Percentiles rank a stretch among this genome's conserved stretches.
Conservation (phyloP, 2,797 vertebrate species). For the Petrocephalus sullivani region DNA sequence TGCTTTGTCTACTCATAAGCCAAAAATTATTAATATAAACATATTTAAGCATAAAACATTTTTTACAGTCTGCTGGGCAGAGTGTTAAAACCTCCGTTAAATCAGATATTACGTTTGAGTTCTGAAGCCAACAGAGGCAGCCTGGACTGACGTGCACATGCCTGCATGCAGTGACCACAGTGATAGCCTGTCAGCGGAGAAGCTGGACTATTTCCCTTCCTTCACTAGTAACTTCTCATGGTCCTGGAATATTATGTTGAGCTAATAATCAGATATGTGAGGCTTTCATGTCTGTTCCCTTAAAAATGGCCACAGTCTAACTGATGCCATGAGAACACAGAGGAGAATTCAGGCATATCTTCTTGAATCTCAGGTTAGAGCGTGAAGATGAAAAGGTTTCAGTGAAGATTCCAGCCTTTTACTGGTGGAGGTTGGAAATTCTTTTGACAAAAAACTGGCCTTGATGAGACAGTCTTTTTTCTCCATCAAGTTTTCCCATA, state of each 20-base stretch:
- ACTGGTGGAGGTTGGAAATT: background rate
- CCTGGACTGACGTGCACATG: background rate
- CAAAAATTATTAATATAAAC: conserved; percentile 6
- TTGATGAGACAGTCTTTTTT: background rate
- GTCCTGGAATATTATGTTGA: background rate
- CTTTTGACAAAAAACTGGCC: conserved; percentile 12
- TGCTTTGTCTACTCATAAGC: conserved; percentile 3
- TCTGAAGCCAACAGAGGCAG: background rate
- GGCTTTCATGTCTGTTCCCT: background rate
- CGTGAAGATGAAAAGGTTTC: background rate
- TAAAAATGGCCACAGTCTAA: background rate
- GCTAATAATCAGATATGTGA: background rate
- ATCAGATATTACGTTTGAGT: background rate
- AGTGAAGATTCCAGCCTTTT: background rate
- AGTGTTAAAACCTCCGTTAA: background rate
- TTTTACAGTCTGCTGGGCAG: background rate
- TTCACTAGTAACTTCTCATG: background rate
- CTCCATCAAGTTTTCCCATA: background rate
- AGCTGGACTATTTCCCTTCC: background rate
- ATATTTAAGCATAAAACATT: background rate
- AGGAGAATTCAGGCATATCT: background rate
- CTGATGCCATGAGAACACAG: background rate
- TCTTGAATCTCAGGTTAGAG: background rate
- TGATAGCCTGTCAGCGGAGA: background rate
- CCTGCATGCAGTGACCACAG: background rate